Evolutionary conservation across 2,888 invertebrate species (phyloP).

Genomic region (Conistra vaccinii): DNA sequence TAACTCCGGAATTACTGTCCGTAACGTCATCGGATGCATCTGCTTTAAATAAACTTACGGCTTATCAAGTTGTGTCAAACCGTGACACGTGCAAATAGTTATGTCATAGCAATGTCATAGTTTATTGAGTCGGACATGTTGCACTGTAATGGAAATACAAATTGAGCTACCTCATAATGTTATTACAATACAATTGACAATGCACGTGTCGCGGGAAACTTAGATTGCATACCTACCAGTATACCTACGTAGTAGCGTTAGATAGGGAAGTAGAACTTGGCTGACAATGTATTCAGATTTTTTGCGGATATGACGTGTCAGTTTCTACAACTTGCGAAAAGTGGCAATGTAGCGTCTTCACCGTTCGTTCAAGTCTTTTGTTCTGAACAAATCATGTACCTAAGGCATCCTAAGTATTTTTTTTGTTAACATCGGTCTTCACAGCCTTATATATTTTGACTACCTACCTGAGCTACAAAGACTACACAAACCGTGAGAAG

Average conservation of each 20-base stretch:
- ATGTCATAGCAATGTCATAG: too few species aligned
- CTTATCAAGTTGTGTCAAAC: background rate
- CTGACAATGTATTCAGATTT: background rate
- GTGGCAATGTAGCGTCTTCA: too few species aligned
- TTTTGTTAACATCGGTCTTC: background rate
- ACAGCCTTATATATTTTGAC: background rate
- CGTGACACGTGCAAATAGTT: slow-evolving; percentile 15
- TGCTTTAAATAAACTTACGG: background rate
- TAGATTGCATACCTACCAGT: slow-evolving; percentile 6
- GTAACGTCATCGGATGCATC: background rate
- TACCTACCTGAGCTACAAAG: background rate
- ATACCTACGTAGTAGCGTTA: background rate
- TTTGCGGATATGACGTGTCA: too few species aligned
- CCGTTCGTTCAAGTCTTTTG: slow-evolving; percentile 10
- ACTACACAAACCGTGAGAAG: background rate
- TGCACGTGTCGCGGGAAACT: slow-evolving; percentile 24
- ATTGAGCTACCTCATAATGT: slow-evolving; percentile 19
- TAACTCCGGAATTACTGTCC: background rate
- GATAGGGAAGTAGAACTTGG: too few species aligned
- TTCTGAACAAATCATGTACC: background rate
- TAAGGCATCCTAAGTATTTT: background rate
- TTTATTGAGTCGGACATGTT: slow-evolving; percentile 13
- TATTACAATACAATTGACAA: slow-evolving; percentile 31
- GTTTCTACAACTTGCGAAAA: background rate
- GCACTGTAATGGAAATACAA: slow-evolving; percentile 37